Evolutionary conservation across 2,888 invertebrate species (phyloP).

Genomic region (Eumerus sabulonum): DNA sequence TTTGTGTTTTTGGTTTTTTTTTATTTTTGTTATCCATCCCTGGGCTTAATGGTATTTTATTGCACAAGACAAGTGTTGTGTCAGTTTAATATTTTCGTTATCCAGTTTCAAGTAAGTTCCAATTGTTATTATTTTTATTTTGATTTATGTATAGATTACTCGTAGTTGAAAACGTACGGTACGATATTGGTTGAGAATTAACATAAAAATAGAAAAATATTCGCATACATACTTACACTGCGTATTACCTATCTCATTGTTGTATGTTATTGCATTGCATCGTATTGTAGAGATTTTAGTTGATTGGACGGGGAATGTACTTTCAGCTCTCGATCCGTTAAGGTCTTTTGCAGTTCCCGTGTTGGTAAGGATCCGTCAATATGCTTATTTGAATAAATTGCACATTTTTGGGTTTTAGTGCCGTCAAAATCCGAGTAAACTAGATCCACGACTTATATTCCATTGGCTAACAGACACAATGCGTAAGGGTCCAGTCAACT

Average conservation of each 20-base stretch:
- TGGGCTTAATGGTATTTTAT: constrained; percentile 58
- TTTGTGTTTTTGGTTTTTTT: too few relatives aligned
- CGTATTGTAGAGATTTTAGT: constrained; percentile 39
- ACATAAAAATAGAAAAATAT: constrained; percentile 30
- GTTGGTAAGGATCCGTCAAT: too few relatives aligned
- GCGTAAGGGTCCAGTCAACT: too few relatives aligned
- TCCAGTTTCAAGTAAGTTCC: constrained; percentile 42
- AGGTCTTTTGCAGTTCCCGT: neutral
- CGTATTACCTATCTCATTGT: constrained; percentile 38
- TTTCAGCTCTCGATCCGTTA: constrained; percentile 14
- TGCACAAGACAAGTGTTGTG: constrained; percentile 52
- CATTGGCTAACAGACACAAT: too few relatives aligned
- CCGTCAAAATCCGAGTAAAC: too few relatives aligned
- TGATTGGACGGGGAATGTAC: constrained; percentile 8
- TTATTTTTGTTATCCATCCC: constrained; percentile 38
- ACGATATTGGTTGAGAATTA: neutral
- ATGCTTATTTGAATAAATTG: too few relatives aligned
- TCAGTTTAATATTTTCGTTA: constrained; percentile 12
- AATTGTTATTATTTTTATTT: constrained; percentile 26
- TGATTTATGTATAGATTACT: constrained; percentile 24
- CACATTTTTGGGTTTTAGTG: too few relatives aligned
- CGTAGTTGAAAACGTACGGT: neutral
- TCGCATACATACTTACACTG: constrained; percentile 48
- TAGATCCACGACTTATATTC: too few relatives aligned
- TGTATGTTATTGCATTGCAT: constrained; percentile 30